Evolutionary conservation across 1,140 invertebrate species (phyloP), one percentile per base, ranked within the genome.

Genomic region (Listronotus bonariensis): DNA sequence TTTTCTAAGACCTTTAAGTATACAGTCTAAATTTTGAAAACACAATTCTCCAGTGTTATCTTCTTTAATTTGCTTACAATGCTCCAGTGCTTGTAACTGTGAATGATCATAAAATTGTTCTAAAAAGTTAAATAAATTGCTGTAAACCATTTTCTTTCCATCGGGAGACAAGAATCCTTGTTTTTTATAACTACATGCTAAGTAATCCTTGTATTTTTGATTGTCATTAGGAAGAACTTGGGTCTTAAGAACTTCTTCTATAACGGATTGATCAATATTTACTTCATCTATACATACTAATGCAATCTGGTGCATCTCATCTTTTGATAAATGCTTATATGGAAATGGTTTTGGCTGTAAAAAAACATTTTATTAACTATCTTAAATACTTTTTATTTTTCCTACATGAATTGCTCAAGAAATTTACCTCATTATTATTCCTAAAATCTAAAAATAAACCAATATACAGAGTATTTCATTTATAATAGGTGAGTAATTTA

Each of bases 161-260:
- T 69, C 51, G 32, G 54, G 54, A 10, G 57, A 67, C 38, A 68
- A 54, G 45, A 65, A 73, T 7, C 67, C 67, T 43, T 71, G 69
- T 59, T 73, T 73, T 34, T 65, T 73, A 40, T 73, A 73, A 43
- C 67, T 71, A 43, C 71, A 73, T n/a, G 46, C 61, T 41, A 73
- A 17, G 45, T 65, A 73, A n/a, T 71, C 34, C 45, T 66, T 65
- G 42, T 73, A 73, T 54, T 69, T 69, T 6, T 18, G 14, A 20
- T 73, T 31, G 17, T 64, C 40, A 51, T 42, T 8, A 15, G 56
- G 68, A 31, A 40, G 31, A n/a, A 40, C 15, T 43, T 26, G 6
- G 10, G 40, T 60, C 7, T 38, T 43, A 1, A 70, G 40, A 11
- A 46, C 65, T 7, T 42, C 31, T 18, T 63, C 63, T 18, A 71